These are phyloP conservation scores for Pandemis corylana DNA, from an alignment of 2,888 invertebrate genomes.

Conservation along the genomic window DNA sequence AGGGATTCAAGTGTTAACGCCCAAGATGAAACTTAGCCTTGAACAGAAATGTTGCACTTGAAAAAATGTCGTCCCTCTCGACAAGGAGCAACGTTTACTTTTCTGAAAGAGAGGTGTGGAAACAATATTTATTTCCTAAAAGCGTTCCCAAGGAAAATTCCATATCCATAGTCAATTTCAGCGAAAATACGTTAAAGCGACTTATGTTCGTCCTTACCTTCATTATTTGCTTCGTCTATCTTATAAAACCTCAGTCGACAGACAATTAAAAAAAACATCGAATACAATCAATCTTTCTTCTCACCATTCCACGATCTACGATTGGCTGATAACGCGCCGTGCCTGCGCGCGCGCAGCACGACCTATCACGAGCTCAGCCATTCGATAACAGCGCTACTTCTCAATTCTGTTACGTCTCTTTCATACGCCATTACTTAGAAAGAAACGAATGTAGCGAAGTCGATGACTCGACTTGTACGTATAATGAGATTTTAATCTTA, in stretches of 20 bases:
- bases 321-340: slow-evolving; percentile 17
- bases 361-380: slow-evolving; percentile 14
- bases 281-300: slow-evolving; percentile 8
- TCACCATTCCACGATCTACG: slow-evolving; percentile 5
- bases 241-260: neutral
- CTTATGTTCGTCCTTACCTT: no score
- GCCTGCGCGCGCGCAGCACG: slow-evolving; percentile 13
- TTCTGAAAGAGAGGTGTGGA: no score
- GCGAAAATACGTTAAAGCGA: no score
- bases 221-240: no score
- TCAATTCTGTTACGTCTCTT: neutral
- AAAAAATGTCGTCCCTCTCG: no score
- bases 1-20: no score
- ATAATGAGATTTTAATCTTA: neutral
- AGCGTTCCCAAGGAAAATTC: no score
- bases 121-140: no score
- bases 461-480: neutral
- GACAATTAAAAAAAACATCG: neutral
- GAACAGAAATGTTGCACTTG: no score
- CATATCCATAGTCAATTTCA: no score
- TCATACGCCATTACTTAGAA: neutral
- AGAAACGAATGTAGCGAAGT: neutral
- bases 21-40: no score
- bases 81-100: no score
- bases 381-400: neutral